phyloP scores from a whole-genome alignment of 2,113 vertebrate genomes.

The Xenopus laevis region DNA sequence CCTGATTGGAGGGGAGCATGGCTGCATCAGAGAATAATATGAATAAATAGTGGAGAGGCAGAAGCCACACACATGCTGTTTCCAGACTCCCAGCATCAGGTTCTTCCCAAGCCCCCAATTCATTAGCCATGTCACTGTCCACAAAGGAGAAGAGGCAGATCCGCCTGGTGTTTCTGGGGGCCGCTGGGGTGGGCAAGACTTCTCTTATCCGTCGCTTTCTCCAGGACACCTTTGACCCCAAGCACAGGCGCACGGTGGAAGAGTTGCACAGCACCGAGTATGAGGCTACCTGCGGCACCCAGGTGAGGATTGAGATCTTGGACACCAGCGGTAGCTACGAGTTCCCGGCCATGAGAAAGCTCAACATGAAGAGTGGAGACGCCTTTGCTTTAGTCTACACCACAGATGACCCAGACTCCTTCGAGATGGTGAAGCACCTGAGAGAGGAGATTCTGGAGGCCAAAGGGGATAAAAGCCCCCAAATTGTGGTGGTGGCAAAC shows the following conservation, averaged over 20 bases:
- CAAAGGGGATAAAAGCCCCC: constrained; percentile 80
- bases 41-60: constrained; percentile 50
- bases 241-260: constrained; percentile 85
- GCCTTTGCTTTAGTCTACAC: constrained; percentile 85
- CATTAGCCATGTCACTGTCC: constrained; percentile 70
- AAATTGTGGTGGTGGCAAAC: constrained; percentile 86
- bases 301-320: constrained; percentile 80
- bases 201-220: constrained; percentile 83
- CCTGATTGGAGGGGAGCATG: constrained; percentile 53
- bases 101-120: not conserved
- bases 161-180: constrained; percentile 81
- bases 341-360: constrained; percentile 88
- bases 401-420: constrained; percentile 77
- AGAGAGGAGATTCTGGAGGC: constrained; percentile 85
- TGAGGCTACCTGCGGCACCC: constrained; percentile 70
- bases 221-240: constrained; percentile 80
- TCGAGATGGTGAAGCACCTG: constrained; percentile 77
- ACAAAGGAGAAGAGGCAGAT: constrained; percentile 82
- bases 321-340: constrained; percentile 90
- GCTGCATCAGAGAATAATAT: constrained; percentile 49
- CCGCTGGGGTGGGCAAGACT: constrained; percentile 83
- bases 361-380: constrained; percentile 85
- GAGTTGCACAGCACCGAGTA: constrained; percentile 88
- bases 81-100: not conserved
- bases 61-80: not conserved